These are phyloP conservation scores for Chrysolina americana DNA, from an alignment of 2,888 invertebrate genomes.

Conservation along the genomic window DNA sequence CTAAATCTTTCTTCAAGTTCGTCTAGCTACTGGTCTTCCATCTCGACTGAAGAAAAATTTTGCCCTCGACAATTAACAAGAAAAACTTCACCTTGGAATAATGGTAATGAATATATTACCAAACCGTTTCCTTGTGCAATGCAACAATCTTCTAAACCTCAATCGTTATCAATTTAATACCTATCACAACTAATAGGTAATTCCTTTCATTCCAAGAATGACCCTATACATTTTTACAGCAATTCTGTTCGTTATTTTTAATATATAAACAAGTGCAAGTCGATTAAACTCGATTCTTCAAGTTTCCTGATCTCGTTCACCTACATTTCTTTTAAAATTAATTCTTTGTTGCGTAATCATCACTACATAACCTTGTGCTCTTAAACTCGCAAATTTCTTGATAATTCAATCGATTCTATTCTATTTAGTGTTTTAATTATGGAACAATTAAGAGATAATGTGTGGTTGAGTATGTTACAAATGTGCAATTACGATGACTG, in stretches of 20 bases:
- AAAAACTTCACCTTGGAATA: too few species aligned
- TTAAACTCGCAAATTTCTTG: slow-evolving; percentile 9
- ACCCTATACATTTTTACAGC: not conserved
- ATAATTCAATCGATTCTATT: slow-evolving; percentile 1
- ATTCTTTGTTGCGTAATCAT: slow-evolving; percentile 8
- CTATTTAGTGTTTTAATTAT: slow-evolving; percentile 2
- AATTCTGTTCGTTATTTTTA: not conserved
- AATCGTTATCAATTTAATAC: too few species aligned
- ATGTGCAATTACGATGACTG: not conserved
- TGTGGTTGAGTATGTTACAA: not conserved
- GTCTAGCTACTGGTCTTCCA: too few species aligned
- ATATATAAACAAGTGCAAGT: not conserved
- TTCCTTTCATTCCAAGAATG: not conserved
- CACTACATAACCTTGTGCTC: slow-evolving; percentile 3
- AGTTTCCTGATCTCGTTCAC: slow-evolving; percentile 14
- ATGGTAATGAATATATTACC: too few species aligned
- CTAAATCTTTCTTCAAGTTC: too few species aligned
- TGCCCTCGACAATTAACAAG: too few species aligned
- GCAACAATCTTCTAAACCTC: too few species aligned
- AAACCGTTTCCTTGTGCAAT: too few species aligned
- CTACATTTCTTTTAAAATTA: slow-evolving; percentile 15
- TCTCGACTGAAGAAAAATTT: too few species aligned
- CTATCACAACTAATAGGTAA: too few species aligned
- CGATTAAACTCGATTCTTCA: not conserved
- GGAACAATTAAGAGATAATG: not conserved